These are phyloP conservation scores for Anthoscopus minutus DNA, from an alignment of 2,113 vertebrate species.

Conservation along the genomic window DNA sequence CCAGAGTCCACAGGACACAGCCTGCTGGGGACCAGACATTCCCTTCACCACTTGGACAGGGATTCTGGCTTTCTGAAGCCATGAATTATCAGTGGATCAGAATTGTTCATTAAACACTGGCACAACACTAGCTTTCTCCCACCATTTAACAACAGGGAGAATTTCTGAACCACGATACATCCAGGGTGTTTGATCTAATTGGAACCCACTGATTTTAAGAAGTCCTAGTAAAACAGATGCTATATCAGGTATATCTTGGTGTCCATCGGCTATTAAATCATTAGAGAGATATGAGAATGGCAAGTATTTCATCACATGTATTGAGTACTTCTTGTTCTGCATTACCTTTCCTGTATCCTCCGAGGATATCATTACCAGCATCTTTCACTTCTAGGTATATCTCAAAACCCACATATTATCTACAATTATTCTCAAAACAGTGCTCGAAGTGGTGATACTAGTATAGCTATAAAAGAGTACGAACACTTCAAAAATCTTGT, in stretches of 20 bases:
- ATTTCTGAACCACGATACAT: background rate
- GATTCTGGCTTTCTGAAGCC: no score
- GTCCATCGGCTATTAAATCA: background rate
- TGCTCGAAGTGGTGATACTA: background rate
- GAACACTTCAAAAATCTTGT: background rate
- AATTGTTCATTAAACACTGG: background rate
- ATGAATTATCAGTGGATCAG: no score
- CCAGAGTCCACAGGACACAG: fast-evolving
- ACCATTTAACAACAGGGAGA: background rate
- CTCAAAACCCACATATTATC: background rate
- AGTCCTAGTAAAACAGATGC: background rate
- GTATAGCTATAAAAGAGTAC: background rate
- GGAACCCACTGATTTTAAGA: background rate
- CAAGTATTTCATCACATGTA: background rate
- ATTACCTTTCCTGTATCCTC: background rate
- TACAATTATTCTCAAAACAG: background rate
- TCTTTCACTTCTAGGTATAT: background rate
- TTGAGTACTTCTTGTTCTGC: background rate
- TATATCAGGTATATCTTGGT: background rate
- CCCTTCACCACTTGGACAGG: fast-evolving
- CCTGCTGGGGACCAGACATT: background rate
- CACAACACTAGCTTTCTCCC: background rate
- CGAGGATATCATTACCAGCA: background rate
- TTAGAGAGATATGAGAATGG: background rate
- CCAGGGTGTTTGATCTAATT: background rate